These are phyloP conservation scores for Mylabris sibirica DNA, from an alignment of 2,888 invertebrate genomes.

Conservation along the genomic window DNA sequence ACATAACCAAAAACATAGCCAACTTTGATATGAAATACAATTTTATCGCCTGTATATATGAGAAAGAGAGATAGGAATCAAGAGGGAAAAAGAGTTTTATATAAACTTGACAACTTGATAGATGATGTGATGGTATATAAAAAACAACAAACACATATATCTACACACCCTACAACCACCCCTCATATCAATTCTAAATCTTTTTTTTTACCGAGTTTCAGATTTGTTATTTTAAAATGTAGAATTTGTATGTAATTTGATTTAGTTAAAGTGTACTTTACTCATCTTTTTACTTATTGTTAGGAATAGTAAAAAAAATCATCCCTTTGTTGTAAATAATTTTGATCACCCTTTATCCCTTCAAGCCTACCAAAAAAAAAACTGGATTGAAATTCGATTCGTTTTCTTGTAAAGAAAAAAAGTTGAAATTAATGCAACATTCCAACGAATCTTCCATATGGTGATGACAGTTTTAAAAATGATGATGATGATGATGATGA, in stretches of 20 bases:
- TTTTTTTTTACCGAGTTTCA: neutral
- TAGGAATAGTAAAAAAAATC: too few species aligned
- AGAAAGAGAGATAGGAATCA: neutral
- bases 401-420: neutral
- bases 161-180: neutral
- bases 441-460: constrained; percentile 14
- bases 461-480: constrained; percentile 33
- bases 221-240: neutral
- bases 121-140: neutral
- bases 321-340: neutral
- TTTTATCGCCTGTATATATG: neutral
- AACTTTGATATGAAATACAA: too few species aligned
- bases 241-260: too few species aligned
- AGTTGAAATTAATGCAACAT: constrained; percentile 31
- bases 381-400: neutral
- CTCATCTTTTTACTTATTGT: too few species aligned
- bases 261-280: too few species aligned
- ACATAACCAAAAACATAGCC: too few species aligned
- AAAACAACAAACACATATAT: neutral
- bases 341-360: neutral
- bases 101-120: neutral
- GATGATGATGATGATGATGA: constrained; percentile 18
- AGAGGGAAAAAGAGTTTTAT: too few species aligned
- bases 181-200: neutral
- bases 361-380: neutral